Conservation (phyloP, 2,888 invertebrate genomes). For the Drosophila kambysellisi region DNA sequence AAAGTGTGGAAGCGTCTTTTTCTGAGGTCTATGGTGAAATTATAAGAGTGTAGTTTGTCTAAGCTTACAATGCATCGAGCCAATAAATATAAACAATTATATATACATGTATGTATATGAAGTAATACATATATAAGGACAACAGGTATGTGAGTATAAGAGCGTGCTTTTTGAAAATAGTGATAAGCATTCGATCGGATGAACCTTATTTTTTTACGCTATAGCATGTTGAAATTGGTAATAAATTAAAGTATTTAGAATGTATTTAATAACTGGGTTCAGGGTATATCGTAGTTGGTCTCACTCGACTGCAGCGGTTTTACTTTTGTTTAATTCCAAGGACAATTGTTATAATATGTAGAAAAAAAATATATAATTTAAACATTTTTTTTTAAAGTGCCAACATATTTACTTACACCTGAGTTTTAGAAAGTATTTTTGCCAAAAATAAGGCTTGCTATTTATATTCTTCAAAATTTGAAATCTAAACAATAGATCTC, state of each 20-base stretch:
- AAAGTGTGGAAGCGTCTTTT: neutral
- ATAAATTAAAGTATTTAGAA: neutral
- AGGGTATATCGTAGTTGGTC: neutral
- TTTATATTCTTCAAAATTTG: neutral
- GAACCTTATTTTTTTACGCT: too few relatives aligned
- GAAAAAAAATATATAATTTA: neutral
- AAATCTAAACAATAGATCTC: too few relatives aligned
- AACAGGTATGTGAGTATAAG: neutral
- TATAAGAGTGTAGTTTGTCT: neutral
- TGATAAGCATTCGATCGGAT: too few relatives aligned
- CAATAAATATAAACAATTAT: too few relatives aligned
- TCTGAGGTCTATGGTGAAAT: neutral
- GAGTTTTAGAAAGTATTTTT: neutral
- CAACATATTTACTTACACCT: fast-evolving
- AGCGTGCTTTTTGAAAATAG: neutral
- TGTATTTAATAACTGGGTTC: neutral
- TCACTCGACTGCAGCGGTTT: neutral
- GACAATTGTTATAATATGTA: fast-evolving
- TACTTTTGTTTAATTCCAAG: neutral
- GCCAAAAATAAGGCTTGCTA: neutral
- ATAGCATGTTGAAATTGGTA: neutral
- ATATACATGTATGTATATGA: neutral
- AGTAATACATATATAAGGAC: neutral
- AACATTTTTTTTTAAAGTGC: neutral
- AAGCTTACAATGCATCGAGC: neutral